Evolutionary conservation across 2,888 invertebrate species (phyloP).

Genomic region (Hermaeophaga mercurialis): DNA sequence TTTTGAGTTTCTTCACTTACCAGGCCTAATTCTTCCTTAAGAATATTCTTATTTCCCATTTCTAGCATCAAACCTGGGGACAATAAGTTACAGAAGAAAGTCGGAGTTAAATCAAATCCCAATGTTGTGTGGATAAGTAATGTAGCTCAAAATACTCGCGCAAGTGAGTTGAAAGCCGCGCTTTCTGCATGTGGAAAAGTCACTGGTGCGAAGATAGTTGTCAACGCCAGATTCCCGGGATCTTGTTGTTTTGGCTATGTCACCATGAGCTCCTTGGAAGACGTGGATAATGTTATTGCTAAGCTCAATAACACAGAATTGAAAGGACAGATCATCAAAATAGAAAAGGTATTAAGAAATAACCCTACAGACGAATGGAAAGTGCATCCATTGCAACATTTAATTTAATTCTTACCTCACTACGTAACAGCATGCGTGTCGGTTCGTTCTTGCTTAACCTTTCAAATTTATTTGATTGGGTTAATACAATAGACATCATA

Average conservation of each 20-base stretch:
- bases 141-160: conserved; percentile 86
- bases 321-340: conserved; percentile 92
- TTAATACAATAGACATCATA: no score
- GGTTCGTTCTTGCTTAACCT: no score
- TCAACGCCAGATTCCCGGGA: conserved; percentile 90
- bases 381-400: no score
- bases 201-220: conserved; percentile 94
- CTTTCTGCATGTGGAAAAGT: conserved; percentile 94
- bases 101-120: conserved; percentile 42
- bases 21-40: neutral
- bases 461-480: no score
- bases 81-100: conserved; percentile 38
- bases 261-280: conserved; percentile 89
- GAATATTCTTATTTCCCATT: conserved; percentile 18
- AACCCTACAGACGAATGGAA: no score
- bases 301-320: conserved; percentile 91
- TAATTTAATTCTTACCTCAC: no score
- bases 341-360: conserved; percentile 92
- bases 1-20: conserved; percentile 4
- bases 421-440: no score
- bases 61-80: conserved; percentile 27
- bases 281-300: conserved; percentile 88
- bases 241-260: conserved; percentile 95
- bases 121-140: conserved; percentile 96
- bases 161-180: conserved; percentile 91